Evolutionary conservation across 2,888 invertebrate genomes (phyloP), one percentile per base, ranked within the genome.

Genomic region (Cataglyphis altisquamis): DNA sequence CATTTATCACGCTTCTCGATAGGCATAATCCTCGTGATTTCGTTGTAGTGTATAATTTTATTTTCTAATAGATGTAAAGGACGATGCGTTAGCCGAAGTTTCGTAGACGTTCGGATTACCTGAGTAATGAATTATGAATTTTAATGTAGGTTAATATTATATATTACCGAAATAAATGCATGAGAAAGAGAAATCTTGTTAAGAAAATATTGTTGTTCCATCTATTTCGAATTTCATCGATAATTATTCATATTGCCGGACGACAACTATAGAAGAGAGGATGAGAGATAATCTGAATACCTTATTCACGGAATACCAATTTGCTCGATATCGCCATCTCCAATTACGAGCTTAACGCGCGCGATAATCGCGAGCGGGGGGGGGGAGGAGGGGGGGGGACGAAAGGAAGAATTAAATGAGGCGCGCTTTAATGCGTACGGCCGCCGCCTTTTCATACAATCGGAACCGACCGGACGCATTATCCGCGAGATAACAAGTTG

Each of bases 401-500:
- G 6, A 78, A 78, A 48, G 78, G 45, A 80, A 25, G 57, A 70
- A 80, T 80, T 60, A 70, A 80, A 70, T 25, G 78, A 70, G 36
- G 60, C 12, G 70, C 60, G 60, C 25, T 60, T 70, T 60, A 78
- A 70, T 32, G 39, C 3, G 67, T 55, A 66, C 68, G 32, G 12
- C 21, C 18, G 55, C 18, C 48, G 55, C 45, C 18, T 66, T 60
- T 29, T 29, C 29, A n/a, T 57, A 10, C 32, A 60, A 62, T 60
- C 45, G 60, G 18, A 41, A 29, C 10, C 29, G 78, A 2, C 36
- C 66, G 66, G 67, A 77, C n/a, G 55, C 29, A 55, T 77, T 77
- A 77, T 66, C 52, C 41, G 60, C 25, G 25, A 36, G 60, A 77
- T 83, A 82, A 83, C 81, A 83, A 84, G 81, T 82, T 83, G 48